Conservation (phyloP, 2,113 vertebrate species). For the Podiceps cristatus region DNA sequence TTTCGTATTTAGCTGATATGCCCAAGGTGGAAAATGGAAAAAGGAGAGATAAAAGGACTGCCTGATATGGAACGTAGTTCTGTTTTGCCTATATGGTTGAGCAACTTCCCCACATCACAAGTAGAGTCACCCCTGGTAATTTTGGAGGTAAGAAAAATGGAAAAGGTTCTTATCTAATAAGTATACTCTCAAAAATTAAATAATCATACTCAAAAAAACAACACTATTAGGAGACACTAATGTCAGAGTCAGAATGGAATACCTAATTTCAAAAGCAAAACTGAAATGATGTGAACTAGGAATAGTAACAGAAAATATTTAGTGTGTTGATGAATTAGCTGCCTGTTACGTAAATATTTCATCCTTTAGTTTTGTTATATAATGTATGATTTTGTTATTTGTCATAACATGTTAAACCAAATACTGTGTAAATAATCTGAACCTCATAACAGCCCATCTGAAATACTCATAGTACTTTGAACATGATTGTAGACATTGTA, state of each 20-base stretch:
- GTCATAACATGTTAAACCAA: background rate
- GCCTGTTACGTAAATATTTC: background rate
- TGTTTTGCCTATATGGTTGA: background rate
- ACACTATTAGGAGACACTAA: background rate
- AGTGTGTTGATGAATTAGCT: background rate
- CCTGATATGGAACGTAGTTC: accelerated
- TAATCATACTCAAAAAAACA: background rate
- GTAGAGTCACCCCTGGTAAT: background rate
- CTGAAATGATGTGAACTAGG: background rate
- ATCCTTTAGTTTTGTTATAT: background rate
- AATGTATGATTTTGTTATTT: background rate
- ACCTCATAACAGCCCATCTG: background rate
- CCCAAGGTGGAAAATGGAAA: background rate
- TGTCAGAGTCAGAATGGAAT: background rate
- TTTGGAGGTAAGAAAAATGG: background rate
- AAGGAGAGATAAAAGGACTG: background rate
- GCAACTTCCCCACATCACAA: background rate
- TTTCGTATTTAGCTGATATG: background rate
- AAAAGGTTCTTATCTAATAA: background rate
- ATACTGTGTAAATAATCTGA: background rate
- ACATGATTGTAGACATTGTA: background rate
- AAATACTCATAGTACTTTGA: background rate
- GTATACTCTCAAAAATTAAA: background rate
- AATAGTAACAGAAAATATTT: background rate
- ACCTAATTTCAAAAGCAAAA: background rate